Conservation (phyloP, 2,888 invertebrate species). For the Protophormia terraenovae region DNA sequence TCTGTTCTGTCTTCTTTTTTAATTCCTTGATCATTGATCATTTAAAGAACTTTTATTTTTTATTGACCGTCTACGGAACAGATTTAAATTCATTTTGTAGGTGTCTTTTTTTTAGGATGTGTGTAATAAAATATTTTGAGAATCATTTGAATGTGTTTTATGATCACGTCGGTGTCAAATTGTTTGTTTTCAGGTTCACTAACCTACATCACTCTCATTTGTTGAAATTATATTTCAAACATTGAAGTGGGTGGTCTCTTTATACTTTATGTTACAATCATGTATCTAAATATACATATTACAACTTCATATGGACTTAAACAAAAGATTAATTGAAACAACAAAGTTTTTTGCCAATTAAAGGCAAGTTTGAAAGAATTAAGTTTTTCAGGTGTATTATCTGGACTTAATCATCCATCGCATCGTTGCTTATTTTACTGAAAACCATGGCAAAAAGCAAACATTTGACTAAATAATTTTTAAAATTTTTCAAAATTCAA, state of each 20-base stretch:
- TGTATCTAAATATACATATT: background rate
- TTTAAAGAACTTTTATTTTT: constrained; percentile 25
- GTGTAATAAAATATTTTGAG: constrained; percentile 17
- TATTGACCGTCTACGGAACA: constrained; percentile 9
- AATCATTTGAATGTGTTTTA: background rate
- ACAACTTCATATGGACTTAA: no score
- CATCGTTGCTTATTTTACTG: no score
- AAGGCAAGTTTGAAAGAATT: no score
- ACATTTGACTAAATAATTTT: no score
- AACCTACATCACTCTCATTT: constrained; percentile 7
- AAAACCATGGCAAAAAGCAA: no score
- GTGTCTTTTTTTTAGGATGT: constrained; percentile 10
- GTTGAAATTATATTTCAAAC: background rate
- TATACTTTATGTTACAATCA: no score
- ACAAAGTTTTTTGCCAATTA: no score
- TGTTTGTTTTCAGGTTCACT: constrained; percentile 26
- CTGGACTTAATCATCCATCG: no score
- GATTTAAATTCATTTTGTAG: constrained; percentile 27
- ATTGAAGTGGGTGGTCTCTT: constrained; percentile 1
- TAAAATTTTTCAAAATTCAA: no score
- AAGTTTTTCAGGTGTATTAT: no score
- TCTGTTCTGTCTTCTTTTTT: constrained; percentile 4
- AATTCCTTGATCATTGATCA: constrained; percentile 51
- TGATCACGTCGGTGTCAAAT: background rate
- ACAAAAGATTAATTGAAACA: background rate